Evolutionary conservation across 2,797 vertebrate genomes (phyloP).

Genomic region (Glossophaga mutica): DNA sequence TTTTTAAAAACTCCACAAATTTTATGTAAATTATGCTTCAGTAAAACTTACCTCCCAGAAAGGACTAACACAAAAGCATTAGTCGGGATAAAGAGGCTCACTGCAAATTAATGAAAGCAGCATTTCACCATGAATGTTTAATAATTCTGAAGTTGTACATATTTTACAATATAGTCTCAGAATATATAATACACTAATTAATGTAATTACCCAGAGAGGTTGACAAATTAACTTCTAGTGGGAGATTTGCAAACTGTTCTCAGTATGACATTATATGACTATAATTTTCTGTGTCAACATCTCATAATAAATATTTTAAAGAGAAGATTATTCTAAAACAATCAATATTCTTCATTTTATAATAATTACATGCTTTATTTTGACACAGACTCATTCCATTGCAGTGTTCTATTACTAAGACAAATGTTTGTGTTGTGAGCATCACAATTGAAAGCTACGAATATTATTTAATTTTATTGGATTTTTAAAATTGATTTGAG

Average conservation of each 20-base stretch:
- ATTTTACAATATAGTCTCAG: not conserved
- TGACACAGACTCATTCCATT: not conserved
- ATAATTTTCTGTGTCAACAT: not conserved
- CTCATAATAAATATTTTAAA: constrained; percentile 3
- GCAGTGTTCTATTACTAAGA: constrained; percentile 8
- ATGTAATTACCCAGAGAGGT: not conserved
- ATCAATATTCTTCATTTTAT: not conserved
- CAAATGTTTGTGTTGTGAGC: constrained; percentile 29
- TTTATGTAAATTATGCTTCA: not conserved
- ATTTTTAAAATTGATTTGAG: not conserved
- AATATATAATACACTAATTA: not conserved
- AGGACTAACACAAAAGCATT: not conserved
- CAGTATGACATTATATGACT: not conserved
- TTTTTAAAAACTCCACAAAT: not conserved
- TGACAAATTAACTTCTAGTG: not conserved
- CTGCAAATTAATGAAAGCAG: not conserved
- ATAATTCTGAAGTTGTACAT: not conserved
- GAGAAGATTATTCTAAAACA: not conserved
- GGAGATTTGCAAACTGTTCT: not conserved
- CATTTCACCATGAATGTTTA: not conserved
- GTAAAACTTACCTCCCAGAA: not conserved
- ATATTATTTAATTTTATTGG: constrained; percentile 42
- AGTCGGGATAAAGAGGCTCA: not conserved
- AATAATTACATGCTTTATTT: constrained; percentile 39
- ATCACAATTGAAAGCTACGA: constrained; percentile 32